Evolutionary conservation across 35 echinoderm and acorn worm species (phyloP).

Genomic region (Lytechinus variegatus): DNA sequence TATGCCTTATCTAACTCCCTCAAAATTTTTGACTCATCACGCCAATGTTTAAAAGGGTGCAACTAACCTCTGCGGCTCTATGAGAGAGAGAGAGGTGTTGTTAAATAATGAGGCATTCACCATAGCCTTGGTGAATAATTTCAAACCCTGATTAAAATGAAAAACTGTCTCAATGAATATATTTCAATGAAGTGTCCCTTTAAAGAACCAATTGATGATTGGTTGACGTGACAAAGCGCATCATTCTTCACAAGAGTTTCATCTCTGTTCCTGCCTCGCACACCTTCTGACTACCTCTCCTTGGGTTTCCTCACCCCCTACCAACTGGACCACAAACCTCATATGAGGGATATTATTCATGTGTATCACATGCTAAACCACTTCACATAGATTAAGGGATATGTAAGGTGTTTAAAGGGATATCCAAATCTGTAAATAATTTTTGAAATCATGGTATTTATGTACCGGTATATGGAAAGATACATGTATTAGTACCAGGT

Average conservation of each 20-base stretch:
- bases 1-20: too few relatives aligned
- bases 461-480: too few relatives aligned
- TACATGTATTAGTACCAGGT: too few relatives aligned
- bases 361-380: neutral
- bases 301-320: neutral
- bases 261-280: neutral
- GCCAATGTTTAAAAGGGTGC: too few relatives aligned
- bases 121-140: too few relatives aligned
- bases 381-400: neutral
- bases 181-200: neutral
- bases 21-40: too few relatives aligned
- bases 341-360: neutral
- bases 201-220: neutral
- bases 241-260: neutral
- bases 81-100: too few relatives aligned
- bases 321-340: neutral
- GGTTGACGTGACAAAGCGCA: neutral
- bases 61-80: too few relatives aligned
- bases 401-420: too few relatives aligned
- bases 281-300: neutral
- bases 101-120: too few relatives aligned
- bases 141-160: neutral
- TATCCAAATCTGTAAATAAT: too few relatives aligned
- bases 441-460: too few relatives aligned
- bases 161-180: neutral